Evolutionary conservation across 37 sponge, comb jelly and placozoan genomes (phyloP), one percentile per base, ranked within the genome.

Genomic region (Haliclona indistincta): DNA sequence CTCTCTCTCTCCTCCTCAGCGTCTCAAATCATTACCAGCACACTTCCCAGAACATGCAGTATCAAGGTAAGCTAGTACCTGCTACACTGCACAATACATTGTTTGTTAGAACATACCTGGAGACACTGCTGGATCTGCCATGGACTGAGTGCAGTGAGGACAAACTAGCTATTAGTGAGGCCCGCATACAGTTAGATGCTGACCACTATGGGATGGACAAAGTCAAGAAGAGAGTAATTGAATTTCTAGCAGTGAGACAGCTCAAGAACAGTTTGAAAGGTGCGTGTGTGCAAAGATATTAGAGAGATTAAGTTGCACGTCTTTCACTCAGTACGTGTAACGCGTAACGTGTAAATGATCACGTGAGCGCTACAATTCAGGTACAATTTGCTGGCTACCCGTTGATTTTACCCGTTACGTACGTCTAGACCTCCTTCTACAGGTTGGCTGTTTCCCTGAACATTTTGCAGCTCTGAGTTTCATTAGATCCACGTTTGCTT

Each of bases 171-270:
- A 60, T 95, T 7, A 47, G 37, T 10, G 63, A 75, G 38, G 92
- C 95, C 28, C 82, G 82, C 63, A 38, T 15, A 7, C 69, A 77
- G n/a, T 79, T 95, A 19, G 92, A 95, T 20, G 67, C 63, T 10
- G 95, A 95, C 22, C 95, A 95, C 72, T 95, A 82, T 72, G 95
- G 92, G 29, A 62, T 95, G 74, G 73, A 91, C 38, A 78, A 91
- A 69, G 74, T 88, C 35, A 95, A 95, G 80, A 84, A 84, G 56
- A 74, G 95, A 23, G 70, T 95, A 10, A 35, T 95, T 56, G 95
- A 95, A 78, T 95, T 77, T 58, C 74, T 95, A 13, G 95, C 95
- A 33, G 95, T 95, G n/a, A 63, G 91, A 6, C 73, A 88, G 58
- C 78, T 95, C 4, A 91, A 84, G 64, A 84, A 91, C 25, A 72